A percentile compares a stretch with the other conserved stretches of the same genome.
Conservation (phyloP, 2,888 invertebrate species). For the Pterostichus niger region DNA sequence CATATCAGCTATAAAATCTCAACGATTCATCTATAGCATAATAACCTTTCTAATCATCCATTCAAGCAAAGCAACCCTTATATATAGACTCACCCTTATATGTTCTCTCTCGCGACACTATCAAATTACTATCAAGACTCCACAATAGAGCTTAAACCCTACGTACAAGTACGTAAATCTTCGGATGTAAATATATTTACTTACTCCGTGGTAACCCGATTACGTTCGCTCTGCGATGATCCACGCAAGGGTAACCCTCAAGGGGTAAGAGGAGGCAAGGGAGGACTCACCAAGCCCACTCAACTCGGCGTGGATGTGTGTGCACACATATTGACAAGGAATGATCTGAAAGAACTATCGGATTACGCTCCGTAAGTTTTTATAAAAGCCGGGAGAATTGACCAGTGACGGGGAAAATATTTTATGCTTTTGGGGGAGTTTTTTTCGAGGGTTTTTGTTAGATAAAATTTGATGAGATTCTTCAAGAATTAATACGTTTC, state of each 20-base stretch:
- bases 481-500: conserved; percentile 25
- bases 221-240: conserved; percentile 55
- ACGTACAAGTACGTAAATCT: conserved; percentile 43
- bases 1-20: conserved; percentile 36
- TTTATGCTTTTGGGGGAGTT: conserved; percentile 48
- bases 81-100: conserved; percentile 24
- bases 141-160: conserved; percentile 30
- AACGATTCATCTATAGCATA: not conserved
- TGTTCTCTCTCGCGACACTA: conserved; percentile 18
- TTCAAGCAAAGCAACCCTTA: conserved; percentile 34
- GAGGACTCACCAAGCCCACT: conserved; percentile 45
- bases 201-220: conserved; percentile 56
- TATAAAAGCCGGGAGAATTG: conserved; percentile 51
- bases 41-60: conserved; percentile 49
- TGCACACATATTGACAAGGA: conserved; percentile 60
- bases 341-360: conserved; percentile 61
- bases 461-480: conserved; percentile 48
- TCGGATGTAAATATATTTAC: conserved; percentile 62
- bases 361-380: conserved; percentile 55
- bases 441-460: conserved; percentile 16
- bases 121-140: conserved; percentile 38
- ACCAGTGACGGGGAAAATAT: conserved; percentile 58
- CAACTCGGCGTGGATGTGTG: conserved; percentile 53
- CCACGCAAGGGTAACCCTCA: conserved; percentile 2
- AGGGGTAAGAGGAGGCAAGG: not conserved